These are phyloP conservation scores for Sitodiplosis mosellana DNA, from an alignment of 1,140 invertebrate genomes.

Conservation along the genomic window DNA sequence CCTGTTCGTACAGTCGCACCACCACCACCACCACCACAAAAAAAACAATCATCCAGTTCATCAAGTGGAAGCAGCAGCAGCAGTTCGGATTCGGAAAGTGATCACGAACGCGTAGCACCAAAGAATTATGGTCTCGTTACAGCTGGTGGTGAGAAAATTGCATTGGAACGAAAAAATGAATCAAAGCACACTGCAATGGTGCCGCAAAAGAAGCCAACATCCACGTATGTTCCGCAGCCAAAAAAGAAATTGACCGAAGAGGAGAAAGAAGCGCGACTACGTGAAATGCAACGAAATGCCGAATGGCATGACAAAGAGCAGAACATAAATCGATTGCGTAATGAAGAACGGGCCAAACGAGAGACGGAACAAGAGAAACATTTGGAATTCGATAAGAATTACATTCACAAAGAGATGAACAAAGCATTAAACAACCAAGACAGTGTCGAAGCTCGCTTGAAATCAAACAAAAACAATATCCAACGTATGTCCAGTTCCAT, in stretches of 20 bases:
- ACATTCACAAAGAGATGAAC: conserved; percentile 42
- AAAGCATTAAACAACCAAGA: conserved; percentile 38
- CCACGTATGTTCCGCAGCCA: conserved; percentile 10
- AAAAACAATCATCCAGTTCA: not conserved
- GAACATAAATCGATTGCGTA: conserved; percentile 37
- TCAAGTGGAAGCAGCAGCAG: not conserved
- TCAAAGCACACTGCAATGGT: conserved; percentile 1
- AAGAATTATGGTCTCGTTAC: conserved; percentile 27
- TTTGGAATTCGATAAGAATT: conserved; percentile 27
- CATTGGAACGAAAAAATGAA: conserved; percentile 1
- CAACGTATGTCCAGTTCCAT: conserved; percentile 46
- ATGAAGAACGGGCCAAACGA: conserved; percentile 39
- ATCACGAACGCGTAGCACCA: conserved; percentile 6
- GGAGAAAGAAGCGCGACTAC: conserved; percentile 48
- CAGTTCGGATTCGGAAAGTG: conserved; percentile 8
- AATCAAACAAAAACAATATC: conserved; percentile 64
- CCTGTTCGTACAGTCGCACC: not conserved
- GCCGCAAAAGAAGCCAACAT: conserved; percentile 12
- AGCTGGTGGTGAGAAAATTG: conserved; percentile 28
- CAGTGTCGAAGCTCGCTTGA: conserved; percentile 55
- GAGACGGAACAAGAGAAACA: conserved; percentile 31
- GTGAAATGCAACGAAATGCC: conserved; percentile 72
- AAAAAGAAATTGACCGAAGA: conserved; percentile 34
- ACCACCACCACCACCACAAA: not conserved
- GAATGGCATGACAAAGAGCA: conserved; percentile 48